Base-by-base conservation (phyloP, 2,888 invertebrate genomes). In the Drosophila rubida region DNA sequence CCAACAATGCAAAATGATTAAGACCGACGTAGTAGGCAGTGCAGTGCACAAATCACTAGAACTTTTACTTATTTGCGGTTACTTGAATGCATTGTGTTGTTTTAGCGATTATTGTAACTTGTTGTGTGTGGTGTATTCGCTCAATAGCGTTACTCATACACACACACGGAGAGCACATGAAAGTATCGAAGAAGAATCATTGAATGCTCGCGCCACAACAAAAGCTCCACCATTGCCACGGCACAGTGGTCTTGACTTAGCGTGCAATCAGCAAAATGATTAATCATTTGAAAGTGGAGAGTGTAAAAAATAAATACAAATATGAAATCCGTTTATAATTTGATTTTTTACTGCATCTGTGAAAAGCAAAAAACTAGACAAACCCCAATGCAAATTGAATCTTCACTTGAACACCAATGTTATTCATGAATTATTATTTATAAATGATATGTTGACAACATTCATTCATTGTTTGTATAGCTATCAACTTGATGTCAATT, bases 181-280 rank as follows among this genome's bases (percentile, higher is more conserved):
- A 41, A 39, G 9, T 32, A 53, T 53, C 64, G 49, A 54, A 46
- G 46, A 16, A 59, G 69, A 71, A 72, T 42, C 62, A 62, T 39
- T 61, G 69, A 44, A 61, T 58, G 65, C 46, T 54, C 44, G 19
- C 57, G 62, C 57, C 70, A 51, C 35, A 65, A 61, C 32, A 75
- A 68, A 54, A 61, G 53, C 23, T 48, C 58, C 48, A 48, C 39
- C 32, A 59, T 55, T 37, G 46, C 19, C 63, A 68, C 57, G 44
- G 69, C 58, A 75, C 72, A 76, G 69, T 75, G 75, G 50, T 46
- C 3, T 8, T 0, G 25, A 16, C 1, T 11, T 25, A 35, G 32
- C n/a, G 2, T 13, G 9, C 19, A 5, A 35, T 23, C 14, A 11
- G 13, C 1, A 4, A 16, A 45, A 45, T 45, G 4, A 4, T n/a